Evolutionary conservation across 2,888 invertebrate genomes (phyloP), one percentile per base, ranked within the genome.

Genomic region (Agriopis leucophaearia): DNA sequence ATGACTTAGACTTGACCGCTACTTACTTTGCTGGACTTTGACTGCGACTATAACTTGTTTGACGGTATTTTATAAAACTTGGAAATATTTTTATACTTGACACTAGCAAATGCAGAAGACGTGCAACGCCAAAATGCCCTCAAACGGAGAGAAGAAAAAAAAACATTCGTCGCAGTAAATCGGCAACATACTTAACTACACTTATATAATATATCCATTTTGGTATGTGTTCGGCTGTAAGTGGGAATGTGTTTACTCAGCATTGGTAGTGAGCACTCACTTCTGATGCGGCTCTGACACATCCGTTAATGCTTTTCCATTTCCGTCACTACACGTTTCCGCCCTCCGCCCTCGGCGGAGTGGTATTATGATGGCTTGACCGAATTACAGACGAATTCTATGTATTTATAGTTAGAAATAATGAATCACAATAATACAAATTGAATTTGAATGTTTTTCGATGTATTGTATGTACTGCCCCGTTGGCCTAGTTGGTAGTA

Each of bases 221-320:
- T 27, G 27, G 57, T 58, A 42, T 58, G 62, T 74, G 62, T 74
- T 63, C 59, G 58, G 65, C 66, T 64, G 38, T 68, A 66, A 71
- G 70, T 75, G 75, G 78, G 73, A 58, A 47, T 64, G 88, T 91
- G 91, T 92, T 92, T 92, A 92, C 91, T 91, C 91, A 92, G 88
- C 89, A 90, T 90, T 89, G 91, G 91, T 88, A 88, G 91, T 27
- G 88, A 90, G 91, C 92, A 92, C 92, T 92, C 90, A 87, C 86
- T 87, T 88, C 86, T 92, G 92, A 92, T 89, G 90, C 91, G 90
- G 85, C 88, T 84, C 90, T 94, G 93, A 92, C 92, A 92, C 88
- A 92, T 93, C 92, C 92, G 93, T 89, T 94, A 94, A 94, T 94
- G 94, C 92, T 91, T 92, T 93, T 91, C 94, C 93, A 93, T 94